Base-by-base conservation (phyloP, 2,888 invertebrate species). In the Cryptosula pallasiana region DNA sequence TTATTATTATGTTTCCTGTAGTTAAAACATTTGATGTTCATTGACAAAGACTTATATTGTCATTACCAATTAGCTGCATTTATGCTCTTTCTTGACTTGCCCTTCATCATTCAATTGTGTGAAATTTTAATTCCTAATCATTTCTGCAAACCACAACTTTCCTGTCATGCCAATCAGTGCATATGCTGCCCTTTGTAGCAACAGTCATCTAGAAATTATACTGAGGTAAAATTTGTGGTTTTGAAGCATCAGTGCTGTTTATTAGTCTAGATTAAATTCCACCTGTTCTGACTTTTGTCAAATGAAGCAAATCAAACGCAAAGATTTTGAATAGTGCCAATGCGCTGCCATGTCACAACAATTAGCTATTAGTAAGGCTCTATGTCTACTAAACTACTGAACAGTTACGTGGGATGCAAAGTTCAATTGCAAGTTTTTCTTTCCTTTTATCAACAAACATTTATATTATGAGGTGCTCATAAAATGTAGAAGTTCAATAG, bases 201-300 rank as follows among this genome's bases (percentile, higher is more conserved):
- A 45, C 45, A 45, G 45, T 20, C 45, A 20, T 25, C 5, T 25
- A 23, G 57, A 5, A 57, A 57, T 63, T 32, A 25, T 16, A 25
- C 32, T 27, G 63, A 32, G 63, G 63, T 63, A 32, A 63, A 63
- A 25, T 63, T 63, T 63, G 63, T 63, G 63, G 63, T 63, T 63
- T 63, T 63, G 29, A 63, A 63, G 63, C 63, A 63, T 20, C 63
- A 63, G 63, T 13, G 13, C 27, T 63, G 32, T 63, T 32, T 32
- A 32, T 32, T 29, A 32, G 20, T 5, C 16, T 63, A 27, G 32
- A 9, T 63, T 63, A 63, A 25, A 63, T 63, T 63, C 27, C 63
- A 63, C 63, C 63, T 32, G 63, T 27, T 32, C 45, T 20, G 45
- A 45, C 45, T 45, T 45, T 45, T 45, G 45, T 20, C 20, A 20